These are phyloP conservation scores for Burhinus bistriatus DNA, from an alignment of 2,113 vertebrate genomes.

Conservation along the genomic window DNA sequence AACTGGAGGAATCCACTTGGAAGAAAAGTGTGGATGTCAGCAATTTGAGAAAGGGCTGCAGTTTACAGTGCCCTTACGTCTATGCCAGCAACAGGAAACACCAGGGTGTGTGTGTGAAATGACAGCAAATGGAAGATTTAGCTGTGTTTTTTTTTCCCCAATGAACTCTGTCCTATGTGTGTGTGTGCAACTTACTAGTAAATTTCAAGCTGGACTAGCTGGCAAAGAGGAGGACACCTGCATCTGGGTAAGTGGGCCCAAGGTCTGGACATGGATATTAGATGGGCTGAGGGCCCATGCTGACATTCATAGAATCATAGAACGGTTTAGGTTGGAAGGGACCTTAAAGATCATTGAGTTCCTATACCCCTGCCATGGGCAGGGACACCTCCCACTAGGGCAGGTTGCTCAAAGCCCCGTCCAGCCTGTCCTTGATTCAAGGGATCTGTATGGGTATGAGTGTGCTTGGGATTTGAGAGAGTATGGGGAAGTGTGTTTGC, in stretches of 20 bases:
- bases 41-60: background rate
- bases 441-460: background rate
- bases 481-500: background rate
- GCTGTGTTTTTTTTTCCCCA: background rate
- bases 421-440: background rate
- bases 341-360: background rate
- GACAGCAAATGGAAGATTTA: background rate
- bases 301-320: background rate
- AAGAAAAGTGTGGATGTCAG: background rate
- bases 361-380: background rate
- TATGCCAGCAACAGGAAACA: background rate
- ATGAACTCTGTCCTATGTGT: background rate
- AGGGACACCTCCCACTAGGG: background rate
- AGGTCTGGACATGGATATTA: background rate
- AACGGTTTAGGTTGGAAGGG: background rate
- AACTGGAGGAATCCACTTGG: background rate
- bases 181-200: background rate
- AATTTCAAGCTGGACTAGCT: background rate
- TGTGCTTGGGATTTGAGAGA: background rate
- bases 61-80: background rate
- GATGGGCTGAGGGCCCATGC: background rate
- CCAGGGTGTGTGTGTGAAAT: background rate
- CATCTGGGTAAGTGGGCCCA: background rate
- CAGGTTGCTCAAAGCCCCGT: background rate
- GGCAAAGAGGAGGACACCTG: background rate